phyloP scores from a whole-genome alignment of 2,113 vertebrate species.

The Echinops telfairi region DNA sequence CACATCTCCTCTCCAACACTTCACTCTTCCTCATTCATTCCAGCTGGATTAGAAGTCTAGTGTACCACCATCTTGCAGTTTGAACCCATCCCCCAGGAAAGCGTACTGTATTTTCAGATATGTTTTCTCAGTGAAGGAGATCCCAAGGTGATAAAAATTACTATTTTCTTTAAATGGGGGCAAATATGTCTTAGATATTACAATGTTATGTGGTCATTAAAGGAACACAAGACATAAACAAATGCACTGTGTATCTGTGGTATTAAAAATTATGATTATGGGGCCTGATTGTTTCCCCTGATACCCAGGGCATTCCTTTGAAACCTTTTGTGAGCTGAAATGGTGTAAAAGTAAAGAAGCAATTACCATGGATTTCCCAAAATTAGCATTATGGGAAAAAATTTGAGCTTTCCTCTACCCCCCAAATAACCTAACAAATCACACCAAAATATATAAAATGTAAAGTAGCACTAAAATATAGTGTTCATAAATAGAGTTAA shows the following conservation, averaged over 20 bases:
- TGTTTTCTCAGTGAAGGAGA: constrained; percentile 37
- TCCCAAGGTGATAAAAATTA: neutral
- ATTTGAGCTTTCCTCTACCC: neutral
- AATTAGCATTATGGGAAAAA: neutral
- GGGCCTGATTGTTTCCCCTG: neutral
- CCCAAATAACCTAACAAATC: neutral
- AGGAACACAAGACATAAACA: neutral
- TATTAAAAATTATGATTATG: constrained; percentile 20
- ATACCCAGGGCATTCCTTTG: neutral
- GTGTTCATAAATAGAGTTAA: neutral
- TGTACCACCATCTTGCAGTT: constrained; percentile 29
- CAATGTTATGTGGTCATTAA: neutral
- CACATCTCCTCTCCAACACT: neutral
- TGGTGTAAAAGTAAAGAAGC: neutral
- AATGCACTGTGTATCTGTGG: neutral
- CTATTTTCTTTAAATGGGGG: no score
- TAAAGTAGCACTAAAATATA: neutral
- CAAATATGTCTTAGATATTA: constrained; percentile 11
- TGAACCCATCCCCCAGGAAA: neutral
- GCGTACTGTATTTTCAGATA: constrained; percentile 34
- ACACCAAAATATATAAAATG: neutral
- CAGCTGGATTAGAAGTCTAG: constrained; percentile 45
- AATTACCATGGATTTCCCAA: neutral
- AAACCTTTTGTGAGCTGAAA: neutral
- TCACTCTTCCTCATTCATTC: constrained; percentile 35